Conservation (phyloP, 1,140 invertebrate species). For the Drosophila insularis region DNA sequence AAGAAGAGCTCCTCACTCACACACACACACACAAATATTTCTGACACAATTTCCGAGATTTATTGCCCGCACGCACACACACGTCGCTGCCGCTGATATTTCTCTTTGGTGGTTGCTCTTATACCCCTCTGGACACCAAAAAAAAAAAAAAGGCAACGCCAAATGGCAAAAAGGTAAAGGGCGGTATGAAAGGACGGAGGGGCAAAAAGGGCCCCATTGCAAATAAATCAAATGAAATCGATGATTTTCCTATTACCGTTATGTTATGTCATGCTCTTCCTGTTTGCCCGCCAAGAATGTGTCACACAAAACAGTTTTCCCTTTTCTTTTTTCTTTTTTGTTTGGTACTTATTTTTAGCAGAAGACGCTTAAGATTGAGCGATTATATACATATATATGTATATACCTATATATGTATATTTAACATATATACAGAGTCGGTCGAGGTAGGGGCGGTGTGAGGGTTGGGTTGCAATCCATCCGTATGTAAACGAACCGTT, state of each 20-base stretch:
- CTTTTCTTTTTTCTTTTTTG: neutral
- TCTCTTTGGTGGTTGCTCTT: constrained; percentile 28
- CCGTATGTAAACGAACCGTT: too few relatives aligned
- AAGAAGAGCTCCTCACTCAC: constrained; percentile 1
- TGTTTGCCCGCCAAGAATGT: constrained; percentile 24
- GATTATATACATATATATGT: neutral
- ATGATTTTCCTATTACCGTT: constrained; percentile 79
- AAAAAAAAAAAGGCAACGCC: constrained; percentile 36
- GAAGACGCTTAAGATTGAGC: constrained; percentile 2
- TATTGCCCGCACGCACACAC: constrained; percentile 59
- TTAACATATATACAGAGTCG: neutral
- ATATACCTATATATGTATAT: neutral
- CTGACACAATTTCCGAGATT: constrained; percentile 79
- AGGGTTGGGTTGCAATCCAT: too few relatives aligned
- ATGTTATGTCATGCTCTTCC: constrained; percentile 77
- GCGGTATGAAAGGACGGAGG: neutral
- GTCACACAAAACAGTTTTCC: constrained; percentile 12
- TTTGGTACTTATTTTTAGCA: constrained; percentile 2
- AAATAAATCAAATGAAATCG: constrained; percentile 80
- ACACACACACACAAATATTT: constrained; percentile 54
- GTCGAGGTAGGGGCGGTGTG: too few relatives aligned
- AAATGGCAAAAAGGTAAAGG: neutral
- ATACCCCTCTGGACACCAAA: constrained; percentile 6
- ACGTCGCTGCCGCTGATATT: constrained; percentile 14
- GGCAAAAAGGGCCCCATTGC: constrained; percentile 24